A percentile compares a stretch with the other conserved stretches of the same genome.
Evolutionary conservation across 2,888 invertebrate genomes (phyloP).

Genomic region (Corythucha ciliata): DNA sequence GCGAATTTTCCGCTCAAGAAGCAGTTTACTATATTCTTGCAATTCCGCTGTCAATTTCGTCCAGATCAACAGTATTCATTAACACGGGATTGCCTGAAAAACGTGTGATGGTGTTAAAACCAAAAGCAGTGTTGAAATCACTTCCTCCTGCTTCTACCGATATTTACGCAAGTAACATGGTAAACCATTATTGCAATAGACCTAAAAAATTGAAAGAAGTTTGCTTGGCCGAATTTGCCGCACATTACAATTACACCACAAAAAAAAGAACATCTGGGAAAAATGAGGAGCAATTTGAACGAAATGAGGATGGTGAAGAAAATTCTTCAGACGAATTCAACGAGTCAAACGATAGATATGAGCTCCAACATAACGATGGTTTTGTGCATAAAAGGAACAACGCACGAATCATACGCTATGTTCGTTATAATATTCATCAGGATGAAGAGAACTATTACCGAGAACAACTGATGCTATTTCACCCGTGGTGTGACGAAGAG

Average conservation of each 20-base stretch:
- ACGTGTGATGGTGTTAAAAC: slow-evolving; percentile 5
- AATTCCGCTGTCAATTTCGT: slow-evolving; percentile 32
- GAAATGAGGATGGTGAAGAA: too few species aligned
- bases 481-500: slow-evolving; percentile 33
- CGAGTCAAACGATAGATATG: too few species aligned
- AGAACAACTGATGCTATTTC: slow-evolving; percentile 34
- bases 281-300: too few species aligned
- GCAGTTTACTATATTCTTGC: slow-evolving; percentile 32
- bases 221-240: slow-evolving; percentile 36
- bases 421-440: slow-evolving; percentile 23
- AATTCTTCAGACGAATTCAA: too few species aligned
- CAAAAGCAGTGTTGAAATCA: neutral
- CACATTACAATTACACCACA: slow-evolving; percentile 22
- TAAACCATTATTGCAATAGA: slow-evolving; percentile 35
- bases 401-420: slow-evolving; percentile 8
- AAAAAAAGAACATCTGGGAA: neutral
- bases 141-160: slow-evolving; percentile 10
- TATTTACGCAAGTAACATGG: slow-evolving; percentile 23
- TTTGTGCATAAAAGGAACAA: slow-evolving; percentile 9
- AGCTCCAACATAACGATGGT: too few species aligned
- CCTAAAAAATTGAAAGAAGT: slow-evolving; percentile 32
- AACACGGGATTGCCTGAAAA: slow-evolving; percentile 12
- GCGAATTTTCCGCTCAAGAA: slow-evolving; percentile 35
- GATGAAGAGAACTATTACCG: slow-evolving; percentile 30
- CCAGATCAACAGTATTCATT: slow-evolving; percentile 25